These are phyloP conservation scores for Gymnocypris eckloni DNA, from an alignment of 2,797 vertebrate species.

Conservation along the genomic window DNA sequence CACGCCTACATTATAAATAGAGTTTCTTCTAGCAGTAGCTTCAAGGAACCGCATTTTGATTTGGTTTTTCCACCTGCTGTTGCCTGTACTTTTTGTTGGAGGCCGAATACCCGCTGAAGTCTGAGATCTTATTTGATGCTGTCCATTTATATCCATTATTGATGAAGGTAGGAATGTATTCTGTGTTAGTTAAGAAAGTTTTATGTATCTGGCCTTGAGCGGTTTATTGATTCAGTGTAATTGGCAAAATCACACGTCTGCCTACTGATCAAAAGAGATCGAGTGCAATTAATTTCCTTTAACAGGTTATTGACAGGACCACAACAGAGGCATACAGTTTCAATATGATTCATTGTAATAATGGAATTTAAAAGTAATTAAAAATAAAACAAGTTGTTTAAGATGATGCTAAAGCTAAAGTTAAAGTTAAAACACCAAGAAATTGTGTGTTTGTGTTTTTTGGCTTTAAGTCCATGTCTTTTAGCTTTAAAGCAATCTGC, in stretches of 20 bases:
- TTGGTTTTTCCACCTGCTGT: constrained; percentile 19
- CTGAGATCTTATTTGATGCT: constrained; percentile 23
- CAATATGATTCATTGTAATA: not conserved
- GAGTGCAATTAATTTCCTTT: constrained; percentile 4
- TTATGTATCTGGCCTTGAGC: constrained; percentile 10
- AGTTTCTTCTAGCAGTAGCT: constrained; percentile 33
- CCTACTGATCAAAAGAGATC: constrained; percentile 1
- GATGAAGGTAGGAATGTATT: constrained; percentile 13
- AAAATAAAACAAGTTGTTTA: not conserved
- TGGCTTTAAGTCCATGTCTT: not conserved
- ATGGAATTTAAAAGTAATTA: not conserved
- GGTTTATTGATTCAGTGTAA: constrained; percentile 22
- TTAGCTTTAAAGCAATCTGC: not conserved
- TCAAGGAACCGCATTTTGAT: constrained; percentile 36
- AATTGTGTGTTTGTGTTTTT: not conserved
- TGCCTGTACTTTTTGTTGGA: constrained; percentile 10
- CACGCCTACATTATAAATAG: constrained; percentile 44
- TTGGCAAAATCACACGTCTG: constrained; percentile 2
- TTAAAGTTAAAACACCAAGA: not conserved
- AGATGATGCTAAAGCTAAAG: not conserved
- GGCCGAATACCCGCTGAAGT: not conserved
- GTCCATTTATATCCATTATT: constrained; percentile 23
- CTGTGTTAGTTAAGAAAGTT: constrained; percentile 10
- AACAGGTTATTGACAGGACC: constrained; percentile 14
- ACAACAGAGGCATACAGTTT: not conserved